Conservation (phyloP, 2,888 invertebrate genomes). For the Tachina fera region DNA sequence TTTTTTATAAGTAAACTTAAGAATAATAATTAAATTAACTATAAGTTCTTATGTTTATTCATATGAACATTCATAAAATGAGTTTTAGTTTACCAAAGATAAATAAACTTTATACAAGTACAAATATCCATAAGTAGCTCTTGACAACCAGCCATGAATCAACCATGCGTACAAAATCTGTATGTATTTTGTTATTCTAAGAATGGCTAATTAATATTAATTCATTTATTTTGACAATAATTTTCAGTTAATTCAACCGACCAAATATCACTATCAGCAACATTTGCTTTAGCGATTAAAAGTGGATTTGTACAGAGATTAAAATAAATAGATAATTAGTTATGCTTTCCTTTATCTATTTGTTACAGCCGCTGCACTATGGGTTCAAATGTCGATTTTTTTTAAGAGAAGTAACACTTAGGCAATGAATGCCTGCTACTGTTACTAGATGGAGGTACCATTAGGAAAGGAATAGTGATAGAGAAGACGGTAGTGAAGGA, state of each 20-base stretch:
- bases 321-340: constrained; percentile 58
- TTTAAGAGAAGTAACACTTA: too few relatives aligned
- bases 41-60: not conserved
- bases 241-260: not conserved
- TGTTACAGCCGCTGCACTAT: too few relatives aligned
- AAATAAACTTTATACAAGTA: not conserved
- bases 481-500: too few relatives aligned
- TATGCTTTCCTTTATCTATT: constrained; percentile 9
- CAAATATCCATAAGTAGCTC: not conserved
- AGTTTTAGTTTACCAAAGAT: not conserved
- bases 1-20: not conserved
- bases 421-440: too few relatives aligned
- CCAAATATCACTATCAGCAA: not conserved
- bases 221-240: constrained; percentile 6
- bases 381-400: too few relatives aligned
- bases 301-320: constrained; percentile 56
- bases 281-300: constrained; percentile 45
- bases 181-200: not conserved
- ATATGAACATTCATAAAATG: not conserved
- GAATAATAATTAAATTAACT: too few relatives aligned
- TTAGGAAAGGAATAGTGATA: too few relatives aligned
- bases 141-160: not conserved
- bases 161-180: not conserved
- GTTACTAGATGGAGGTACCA: too few relatives aligned
- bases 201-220: constrained; percentile 48